Evolutionary conservation across 2,888 invertebrate genomes (phyloP), one percentile per base, ranked within the genome.

Genomic region (Boloria selene): DNA sequence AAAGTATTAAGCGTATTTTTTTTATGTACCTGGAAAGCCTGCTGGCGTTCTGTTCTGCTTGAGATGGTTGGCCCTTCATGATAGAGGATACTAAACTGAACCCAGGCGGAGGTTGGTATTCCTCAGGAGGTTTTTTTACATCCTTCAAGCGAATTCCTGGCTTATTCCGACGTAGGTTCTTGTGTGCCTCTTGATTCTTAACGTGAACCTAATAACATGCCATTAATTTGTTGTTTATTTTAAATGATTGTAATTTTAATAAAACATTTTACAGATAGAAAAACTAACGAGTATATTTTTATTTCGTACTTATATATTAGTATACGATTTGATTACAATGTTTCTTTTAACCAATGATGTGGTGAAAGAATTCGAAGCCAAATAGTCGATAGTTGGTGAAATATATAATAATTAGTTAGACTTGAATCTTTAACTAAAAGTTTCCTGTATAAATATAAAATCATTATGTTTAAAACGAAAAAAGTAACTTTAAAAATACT

Each of bases 151-250:
- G 83, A 13, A 95, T 85, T 0, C 94, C 94, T 0, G 93, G 93
- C 79, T 95, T 95, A 78, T 95, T 94, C 17, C 93, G 92, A 0
- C 95, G 90, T 44, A 95, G 85, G 77, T 94, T 93, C 77, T 94
- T 94, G 80, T 95, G 95, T 3, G 94, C 85, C 59, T 95, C 95
- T 80, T 95, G 95, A 77, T 95, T 95, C 71, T 93, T 93, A 82
- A 93, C 93, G 78, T 95, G 95, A 13, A 95, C 93, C 95, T 95
- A 79, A 31, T 26, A 56, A 13, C 4, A 45, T 45, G 6, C 13
- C 45, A n/a, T 56, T 22, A 50, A 18, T 22, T 16, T n/a, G 5
- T 52, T 26, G 7, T 18, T 51, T 22, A 51, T 13, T 22, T 16
- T 26, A 14, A 4, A 2, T 0, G 16, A 53, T 31, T 14, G 22